Evolutionary conservation across 2,888 invertebrate genomes (phyloP).

Genomic region (Lasioglossum calceatum): DNA sequence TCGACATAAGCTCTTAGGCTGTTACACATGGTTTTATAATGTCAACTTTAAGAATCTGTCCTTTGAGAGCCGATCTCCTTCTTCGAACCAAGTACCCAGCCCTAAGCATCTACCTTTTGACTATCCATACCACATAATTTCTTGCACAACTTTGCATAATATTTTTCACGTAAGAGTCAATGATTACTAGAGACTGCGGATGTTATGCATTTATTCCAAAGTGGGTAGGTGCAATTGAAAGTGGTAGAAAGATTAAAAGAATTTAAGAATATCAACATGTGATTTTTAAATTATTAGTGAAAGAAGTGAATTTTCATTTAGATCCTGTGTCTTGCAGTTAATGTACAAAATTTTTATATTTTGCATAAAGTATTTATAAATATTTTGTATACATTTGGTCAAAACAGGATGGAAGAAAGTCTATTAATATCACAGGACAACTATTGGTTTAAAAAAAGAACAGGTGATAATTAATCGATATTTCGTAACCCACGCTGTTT

Average conservation of each 20-base stretch:
- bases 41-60: background rate
- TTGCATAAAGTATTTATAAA: too few species aligned
- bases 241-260: too few species aligned
- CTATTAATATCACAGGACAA: background rate
- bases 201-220: too few species aligned
- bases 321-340: too few species aligned
- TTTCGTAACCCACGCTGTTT: background rate
- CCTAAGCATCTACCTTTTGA: background rate
- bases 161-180: too few species aligned
- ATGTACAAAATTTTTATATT: too few species aligned
- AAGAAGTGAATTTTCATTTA: too few species aligned
- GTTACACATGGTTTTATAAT: background rate
- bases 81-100: background rate
- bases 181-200: too few species aligned
- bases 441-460: background rate
- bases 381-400: background rate
- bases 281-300: too few species aligned
- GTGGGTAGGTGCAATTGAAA: too few species aligned
- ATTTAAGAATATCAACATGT: too few species aligned
- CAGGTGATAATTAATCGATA: background rate
- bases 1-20: background rate
- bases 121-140: background rate
- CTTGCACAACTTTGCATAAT: background rate
- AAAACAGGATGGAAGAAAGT: background rate
- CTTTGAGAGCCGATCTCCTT: background rate